A percentile compares a stretch with the other conserved stretches of the same genome.
Evolutionary conservation across 2,888 invertebrate species (phyloP).

Genomic region (Agrochola litura): DNA sequence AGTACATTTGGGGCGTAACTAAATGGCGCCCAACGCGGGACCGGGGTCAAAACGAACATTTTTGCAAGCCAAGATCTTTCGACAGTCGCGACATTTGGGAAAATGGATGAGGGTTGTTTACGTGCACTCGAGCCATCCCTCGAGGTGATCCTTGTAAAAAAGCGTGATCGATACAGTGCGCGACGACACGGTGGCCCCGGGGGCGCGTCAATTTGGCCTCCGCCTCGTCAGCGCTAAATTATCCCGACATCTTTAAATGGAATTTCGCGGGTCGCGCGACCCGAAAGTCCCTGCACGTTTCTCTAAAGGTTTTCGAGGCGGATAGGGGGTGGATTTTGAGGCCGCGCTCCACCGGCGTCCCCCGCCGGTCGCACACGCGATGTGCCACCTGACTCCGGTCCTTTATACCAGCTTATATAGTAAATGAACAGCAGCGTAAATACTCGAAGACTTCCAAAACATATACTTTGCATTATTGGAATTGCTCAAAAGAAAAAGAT

Average conservation of each 20-base stretch:
- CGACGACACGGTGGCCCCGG: conserved; percentile 81
- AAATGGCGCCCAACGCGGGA: conserved; percentile 73
- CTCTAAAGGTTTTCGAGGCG: conserved; percentile 74
- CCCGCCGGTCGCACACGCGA: conserved; percentile 80
- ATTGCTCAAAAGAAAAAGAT: neutral
- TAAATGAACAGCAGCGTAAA: conserved; percentile 63
- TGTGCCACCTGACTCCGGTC: conserved; percentile 81
- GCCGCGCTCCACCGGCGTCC: conserved; percentile 75
- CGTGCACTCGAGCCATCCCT: conserved; percentile 79
- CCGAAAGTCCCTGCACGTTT: conserved; percentile 79
- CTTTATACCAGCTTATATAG: conserved; percentile 68
- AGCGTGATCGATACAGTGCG: conserved; percentile 84
- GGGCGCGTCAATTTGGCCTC: conserved; percentile 88
- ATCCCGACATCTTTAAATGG: conserved; percentile 90
- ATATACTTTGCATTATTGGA: conserved; percentile 23
- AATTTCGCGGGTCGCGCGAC: conserved; percentile 87
- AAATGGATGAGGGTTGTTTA: conserved; percentile 84
- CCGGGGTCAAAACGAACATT: conserved; percentile 66
- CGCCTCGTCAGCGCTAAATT: conserved; percentile 89
- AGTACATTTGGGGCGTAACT: conserved; percentile 54
- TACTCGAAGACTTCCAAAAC: conserved; percentile 48
- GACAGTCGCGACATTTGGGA: conserved; percentile 74
- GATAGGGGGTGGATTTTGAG: conserved; percentile 77
- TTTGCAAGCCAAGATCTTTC: conserved; percentile 74
- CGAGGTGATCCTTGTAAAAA: conserved; percentile 78